Evolutionary conservation across 1,140 invertebrate genomes (phyloP).

Genomic region (Drosophila miranda): DNA sequence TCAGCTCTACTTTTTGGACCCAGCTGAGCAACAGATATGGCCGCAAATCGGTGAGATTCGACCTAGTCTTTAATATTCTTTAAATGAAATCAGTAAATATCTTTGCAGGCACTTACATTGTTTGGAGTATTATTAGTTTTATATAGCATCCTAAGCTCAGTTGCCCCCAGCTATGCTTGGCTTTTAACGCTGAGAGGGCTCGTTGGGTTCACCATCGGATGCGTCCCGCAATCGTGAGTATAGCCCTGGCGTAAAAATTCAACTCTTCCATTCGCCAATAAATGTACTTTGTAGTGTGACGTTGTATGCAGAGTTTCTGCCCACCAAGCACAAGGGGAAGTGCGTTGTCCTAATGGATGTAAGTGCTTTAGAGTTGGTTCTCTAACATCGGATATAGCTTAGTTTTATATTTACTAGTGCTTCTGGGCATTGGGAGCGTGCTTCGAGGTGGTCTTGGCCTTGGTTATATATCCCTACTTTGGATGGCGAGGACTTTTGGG

Average conservation of each 20-base stretch:
- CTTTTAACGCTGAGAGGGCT: slow-evolving; percentile 93
- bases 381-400: background rate
- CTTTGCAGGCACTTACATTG: slow-evolving; percentile 81
- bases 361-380: slow-evolving; percentile 82
- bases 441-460: slow-evolving; percentile 94
- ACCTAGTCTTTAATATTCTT: background rate
- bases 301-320: slow-evolving; percentile 97
- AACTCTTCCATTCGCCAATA: background rate
- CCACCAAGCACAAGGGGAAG: slow-evolving; percentile 95
- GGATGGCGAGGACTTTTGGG: slow-evolving; percentile 96
- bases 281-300: slow-evolving; percentile 88
- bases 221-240: slow-evolving; percentile 96
- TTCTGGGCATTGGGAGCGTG: slow-evolving; percentile 98
- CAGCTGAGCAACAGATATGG: slow-evolving; percentile 97
- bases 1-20: slow-evolving; percentile 97
- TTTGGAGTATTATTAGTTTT: slow-evolving; percentile 95
- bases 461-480: slow-evolving; percentile 95
- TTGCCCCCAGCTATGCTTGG: slow-evolving; percentile 96
- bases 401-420: slow-evolving; percentile 85
- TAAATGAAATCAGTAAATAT: background rate
- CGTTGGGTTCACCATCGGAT: slow-evolving; percentile 98
- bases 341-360: slow-evolving; percentile 97
- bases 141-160: slow-evolving; percentile 94
- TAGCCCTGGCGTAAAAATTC: background rate
- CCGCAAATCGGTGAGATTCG: slow-evolving; percentile 88